Percentiles rank a stretch among this genome's conserved stretches.
These are phyloP conservation scores for Archivesica marissinica DNA, from an alignment of 1,140 invertebrate species.

Conservation along the genomic window DNA sequence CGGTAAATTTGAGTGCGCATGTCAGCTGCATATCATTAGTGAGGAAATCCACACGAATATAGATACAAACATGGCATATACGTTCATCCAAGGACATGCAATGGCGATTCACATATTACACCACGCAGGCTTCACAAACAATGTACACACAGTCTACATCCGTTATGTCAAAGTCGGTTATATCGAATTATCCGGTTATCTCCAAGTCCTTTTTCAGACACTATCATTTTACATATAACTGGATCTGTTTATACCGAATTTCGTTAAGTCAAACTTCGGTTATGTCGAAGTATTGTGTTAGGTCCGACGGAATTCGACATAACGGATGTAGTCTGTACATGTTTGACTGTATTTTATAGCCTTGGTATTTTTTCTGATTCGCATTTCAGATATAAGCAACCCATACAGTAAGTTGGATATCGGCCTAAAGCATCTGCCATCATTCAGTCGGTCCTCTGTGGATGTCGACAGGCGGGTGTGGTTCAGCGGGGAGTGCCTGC, in stretches of 20 bases:
- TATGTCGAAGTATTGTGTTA: not conserved
- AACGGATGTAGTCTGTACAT: not conserved
- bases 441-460: conserved; percentile 10
- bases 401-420: not conserved
- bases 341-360: not conserved
- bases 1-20: no score
- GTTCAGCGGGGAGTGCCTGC: conserved; percentile 16
- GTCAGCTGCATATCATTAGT: no score
- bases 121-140: no score
- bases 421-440: conserved; percentile 15
- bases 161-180: no score
- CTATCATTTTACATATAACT: not conserved
- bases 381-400: not conserved
- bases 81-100: no score
- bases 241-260: not conserved
- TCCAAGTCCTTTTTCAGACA: not conserved
- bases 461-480: conserved; percentile 17
- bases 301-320: not conserved
- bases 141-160: no score
- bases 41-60: no score
- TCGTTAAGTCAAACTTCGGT: not conserved
- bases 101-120: no score
- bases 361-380: not conserved
- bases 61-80: no score
- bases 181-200: no score